These are phyloP conservation scores for Alentia gelatinosa DNA, from an alignment of 2,888 invertebrate genomes.

Conservation along the genomic window DNA sequence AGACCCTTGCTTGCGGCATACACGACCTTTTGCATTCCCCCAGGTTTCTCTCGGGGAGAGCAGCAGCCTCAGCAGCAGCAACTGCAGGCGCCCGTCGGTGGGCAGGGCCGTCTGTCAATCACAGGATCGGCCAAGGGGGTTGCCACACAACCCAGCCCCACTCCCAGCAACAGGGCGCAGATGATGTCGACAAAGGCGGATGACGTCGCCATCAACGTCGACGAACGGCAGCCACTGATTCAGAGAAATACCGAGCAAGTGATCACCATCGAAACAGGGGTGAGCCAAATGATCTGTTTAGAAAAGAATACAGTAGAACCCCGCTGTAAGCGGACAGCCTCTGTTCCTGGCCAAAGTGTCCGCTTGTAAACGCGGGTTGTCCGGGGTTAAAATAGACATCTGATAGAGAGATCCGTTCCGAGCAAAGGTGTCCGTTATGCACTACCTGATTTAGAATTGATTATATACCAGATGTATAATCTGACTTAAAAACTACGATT, in stretches of 20 bases:
- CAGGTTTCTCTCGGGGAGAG: neutral
- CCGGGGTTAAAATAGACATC: too few species aligned
- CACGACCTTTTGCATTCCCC: neutral
- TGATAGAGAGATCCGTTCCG: too few species aligned
- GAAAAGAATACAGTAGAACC: too few species aligned
- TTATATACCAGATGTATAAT: too few species aligned
- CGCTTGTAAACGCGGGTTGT: too few species aligned
- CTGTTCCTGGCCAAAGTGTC: too few species aligned
- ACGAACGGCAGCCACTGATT: conserved; percentile 78
- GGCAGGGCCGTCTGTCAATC: conserved; percentile 17
- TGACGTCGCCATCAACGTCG: conserved; percentile 76
- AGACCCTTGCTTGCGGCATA: too few species aligned
- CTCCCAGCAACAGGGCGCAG: conserved; percentile 23
- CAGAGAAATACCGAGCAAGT: conserved; percentile 68
- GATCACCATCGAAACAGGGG: conserved; percentile 73
- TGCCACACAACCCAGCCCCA: conserved; percentile 27
- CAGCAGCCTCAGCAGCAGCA: conserved; percentile 9
- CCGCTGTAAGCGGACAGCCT: too few species aligned
- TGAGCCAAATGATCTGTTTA: too few species aligned
- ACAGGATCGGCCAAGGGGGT: neutral
- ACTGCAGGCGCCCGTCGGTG: conserved; percentile 11
- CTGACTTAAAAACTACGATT: too few species aligned
- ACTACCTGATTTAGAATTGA: too few species aligned
- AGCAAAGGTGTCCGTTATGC: too few species aligned
- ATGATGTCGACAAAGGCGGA: conserved; percentile 62